These are phyloP conservation scores for Alethe diademata DNA, from an alignment of 2,113 vertebrate genomes.

Conservation along the genomic window DNA sequence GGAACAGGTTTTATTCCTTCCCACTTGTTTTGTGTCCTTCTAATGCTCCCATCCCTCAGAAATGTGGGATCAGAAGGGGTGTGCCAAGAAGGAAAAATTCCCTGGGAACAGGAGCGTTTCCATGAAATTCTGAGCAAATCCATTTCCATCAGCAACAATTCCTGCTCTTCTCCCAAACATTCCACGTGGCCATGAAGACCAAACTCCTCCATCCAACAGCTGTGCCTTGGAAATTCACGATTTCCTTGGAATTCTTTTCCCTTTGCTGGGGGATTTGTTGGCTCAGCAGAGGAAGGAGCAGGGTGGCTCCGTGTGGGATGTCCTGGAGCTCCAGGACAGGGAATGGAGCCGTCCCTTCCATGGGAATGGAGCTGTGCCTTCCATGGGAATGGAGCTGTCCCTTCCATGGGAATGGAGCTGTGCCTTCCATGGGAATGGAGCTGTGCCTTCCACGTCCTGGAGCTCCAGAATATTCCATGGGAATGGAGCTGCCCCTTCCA, in stretches of 20 bases:
- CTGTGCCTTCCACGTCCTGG: too few species aligned
- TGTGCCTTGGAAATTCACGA: accelerated
- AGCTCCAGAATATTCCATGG: too few species aligned
- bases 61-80: neutral
- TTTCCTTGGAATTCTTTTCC: neutral
- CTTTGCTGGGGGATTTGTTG: accelerated
- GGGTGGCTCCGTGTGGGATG: accelerated
- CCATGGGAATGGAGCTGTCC: too few species aligned
- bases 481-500: too few species aligned
- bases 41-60: neutral
- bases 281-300: accelerated
- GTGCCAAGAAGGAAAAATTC: accelerated
- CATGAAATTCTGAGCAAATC: accelerated
- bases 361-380: too few species aligned
- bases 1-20: neutral
- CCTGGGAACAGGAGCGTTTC: neutral
- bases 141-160: neutral
- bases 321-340: too few species aligned
- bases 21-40: accelerated
- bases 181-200: accelerated
- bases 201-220: neutral
- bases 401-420: too few species aligned
- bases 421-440: too few species aligned
- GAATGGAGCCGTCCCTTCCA: too few species aligned
- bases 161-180: neutral